A percentile compares a stretch with the other conserved stretches of the same genome.
Conservation (phyloP, 2,888 invertebrate species). For the Andrena chrysosceles region DNA sequence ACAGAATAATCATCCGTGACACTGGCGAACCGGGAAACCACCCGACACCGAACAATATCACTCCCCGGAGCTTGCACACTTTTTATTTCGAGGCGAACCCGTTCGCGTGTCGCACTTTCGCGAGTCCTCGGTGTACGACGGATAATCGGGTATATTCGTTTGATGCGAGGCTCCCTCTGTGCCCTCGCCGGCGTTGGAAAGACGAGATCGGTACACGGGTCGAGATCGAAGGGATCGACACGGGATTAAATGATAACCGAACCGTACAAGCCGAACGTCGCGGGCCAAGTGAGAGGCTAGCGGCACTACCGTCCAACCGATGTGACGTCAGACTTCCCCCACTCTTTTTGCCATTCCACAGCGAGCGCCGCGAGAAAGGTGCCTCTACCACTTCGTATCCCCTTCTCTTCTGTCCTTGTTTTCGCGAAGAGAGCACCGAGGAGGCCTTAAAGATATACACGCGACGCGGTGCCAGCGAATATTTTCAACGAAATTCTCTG, state of each 20-base stretch:
- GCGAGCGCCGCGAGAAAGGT: slow-evolving; percentile 71
- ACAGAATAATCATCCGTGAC: slow-evolving; percentile 38
- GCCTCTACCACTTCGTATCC: slow-evolving; percentile 64
- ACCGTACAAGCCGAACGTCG: slow-evolving; percentile 79
- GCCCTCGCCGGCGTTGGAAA: not conserved
- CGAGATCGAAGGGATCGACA: slow-evolving; percentile 1
- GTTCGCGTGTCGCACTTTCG: slow-evolving; percentile 38
- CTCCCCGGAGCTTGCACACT: slow-evolving; percentile 43
- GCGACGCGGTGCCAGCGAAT: slow-evolving; percentile 43
- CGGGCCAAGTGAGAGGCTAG: slow-evolving; percentile 82
- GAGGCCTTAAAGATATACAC: slow-evolving; percentile 57
- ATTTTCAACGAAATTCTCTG: slow-evolving; percentile 64
- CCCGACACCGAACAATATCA: slow-evolving; percentile 44
- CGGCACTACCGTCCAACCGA: slow-evolving; percentile 78
- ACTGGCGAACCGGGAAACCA: slow-evolving; percentile 33
- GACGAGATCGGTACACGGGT: slow-evolving; percentile 9
- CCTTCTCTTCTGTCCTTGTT: slow-evolving; percentile 70
- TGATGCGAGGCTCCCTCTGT: not conserved
- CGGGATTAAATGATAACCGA: slow-evolving; percentile 14
- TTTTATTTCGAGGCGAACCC: not conserved
- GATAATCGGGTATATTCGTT: slow-evolving; percentile 13
- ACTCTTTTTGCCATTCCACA: slow-evolving; percentile 74
- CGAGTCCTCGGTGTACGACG: slow-evolving; percentile 11
- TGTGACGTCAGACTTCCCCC: slow-evolving; percentile 80
- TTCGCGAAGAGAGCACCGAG: slow-evolving; percentile 49